A percentile compares a stretch with the other conserved stretches of the same genome.
Conservation (phyloP, 2,113 vertebrate genomes). For the Bos indicus region DNA sequence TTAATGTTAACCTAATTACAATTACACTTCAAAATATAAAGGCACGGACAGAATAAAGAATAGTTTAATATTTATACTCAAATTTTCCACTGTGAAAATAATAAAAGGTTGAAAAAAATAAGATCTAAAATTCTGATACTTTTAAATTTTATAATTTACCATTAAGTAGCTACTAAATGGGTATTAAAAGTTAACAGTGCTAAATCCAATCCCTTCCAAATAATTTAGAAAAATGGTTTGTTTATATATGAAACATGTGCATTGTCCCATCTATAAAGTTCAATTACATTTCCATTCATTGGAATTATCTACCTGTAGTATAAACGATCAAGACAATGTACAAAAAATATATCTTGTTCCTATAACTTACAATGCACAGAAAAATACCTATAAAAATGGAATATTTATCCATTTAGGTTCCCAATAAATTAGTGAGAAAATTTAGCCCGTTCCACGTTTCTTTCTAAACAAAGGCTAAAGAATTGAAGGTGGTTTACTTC, state of each 20-base stretch:
- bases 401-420: constrained; percentile 64
- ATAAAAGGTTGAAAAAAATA: constrained; percentile 39
- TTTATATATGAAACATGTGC: constrained; percentile 40
- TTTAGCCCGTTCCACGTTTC: constrained; percentile 63
- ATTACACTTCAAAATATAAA: constrained; percentile 61
- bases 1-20: constrained; percentile 55
- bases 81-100: constrained; percentile 52
- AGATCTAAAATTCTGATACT: constrained; percentile 38
- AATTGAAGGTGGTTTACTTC: constrained; percentile 39
- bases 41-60: constrained; percentile 50
- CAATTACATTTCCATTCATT: constrained; percentile 51
- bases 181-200: constrained; percentile 62
- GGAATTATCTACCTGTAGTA: constrained; percentile 66
- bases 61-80: constrained; percentile 22
- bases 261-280: constrained; percentile 66
- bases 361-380: constrained; percentile 74
- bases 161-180: constrained; percentile 48
- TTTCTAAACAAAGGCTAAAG: constrained; percentile 61
- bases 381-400: constrained; percentile 80
- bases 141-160: constrained; percentile 59
- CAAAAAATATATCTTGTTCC: constrained; percentile 80
- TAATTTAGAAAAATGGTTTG: constrained; percentile 64
- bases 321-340: constrained; percentile 73
- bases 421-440: constrained; percentile 65
- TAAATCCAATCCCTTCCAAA: constrained; percentile 62